phyloP scores from a whole-genome alignment of 1,140 invertebrate genomes.

The Spodoptera litura region DNA sequence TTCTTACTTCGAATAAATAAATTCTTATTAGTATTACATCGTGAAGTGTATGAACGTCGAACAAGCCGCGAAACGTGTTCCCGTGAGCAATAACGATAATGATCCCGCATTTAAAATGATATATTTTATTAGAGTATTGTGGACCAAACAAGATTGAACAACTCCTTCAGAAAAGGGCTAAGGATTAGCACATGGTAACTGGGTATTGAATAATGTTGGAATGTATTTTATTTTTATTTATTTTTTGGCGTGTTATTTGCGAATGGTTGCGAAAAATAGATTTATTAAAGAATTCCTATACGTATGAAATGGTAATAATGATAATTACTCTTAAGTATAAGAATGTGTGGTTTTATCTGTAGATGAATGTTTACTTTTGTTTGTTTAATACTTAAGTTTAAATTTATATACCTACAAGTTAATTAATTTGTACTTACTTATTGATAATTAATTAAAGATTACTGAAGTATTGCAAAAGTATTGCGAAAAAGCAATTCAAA shows the following conservation, averaged over 20 bases:
- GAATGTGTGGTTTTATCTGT: no score
- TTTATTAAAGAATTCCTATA: no score
- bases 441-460: no score
- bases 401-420: no score
- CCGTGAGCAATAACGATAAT: constrained; percentile 52
- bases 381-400: no score
- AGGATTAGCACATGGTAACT: constrained; percentile 41
- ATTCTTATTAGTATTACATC: constrained; percentile 19
- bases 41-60: constrained; percentile 31
- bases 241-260: background rate
- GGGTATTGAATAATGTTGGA: background rate
- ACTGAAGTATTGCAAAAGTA: no score
- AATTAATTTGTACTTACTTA: no score
- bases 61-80: constrained; percentile 41
- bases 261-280: no score
- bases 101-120: constrained; percentile 61
- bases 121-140: constrained; percentile 47
- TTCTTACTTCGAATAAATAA: constrained; percentile 5
- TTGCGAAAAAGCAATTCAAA: no score
- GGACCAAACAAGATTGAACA: constrained; percentile 47
- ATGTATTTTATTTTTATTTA: background rate
- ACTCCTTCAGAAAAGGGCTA: constrained; percentile 46
- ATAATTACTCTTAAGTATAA: no score
- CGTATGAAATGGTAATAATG: no score
- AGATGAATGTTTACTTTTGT: no score